Evolutionary conservation across 2,113 vertebrate genomes (phyloP), one percentile per base, ranked within the genome.

Genomic region (Stercorarius parasiticus): DNA sequence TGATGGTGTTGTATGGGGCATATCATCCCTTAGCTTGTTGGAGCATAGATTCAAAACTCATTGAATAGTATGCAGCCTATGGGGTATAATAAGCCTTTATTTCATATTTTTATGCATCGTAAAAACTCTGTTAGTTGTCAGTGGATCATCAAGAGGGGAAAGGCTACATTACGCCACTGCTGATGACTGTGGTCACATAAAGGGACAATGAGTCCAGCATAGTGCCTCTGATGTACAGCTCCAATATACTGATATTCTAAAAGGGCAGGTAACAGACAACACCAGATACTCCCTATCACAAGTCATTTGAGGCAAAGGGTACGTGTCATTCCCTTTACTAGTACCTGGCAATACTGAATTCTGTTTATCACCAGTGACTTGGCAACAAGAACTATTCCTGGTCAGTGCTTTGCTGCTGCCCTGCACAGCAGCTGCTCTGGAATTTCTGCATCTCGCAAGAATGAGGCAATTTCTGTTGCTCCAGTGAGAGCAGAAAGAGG

Each of bases 331-430:
- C 74, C 49, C 61, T 91, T 89, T 81, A 32, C 32, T 78, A 52
- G 38, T 59, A 74, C 78, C 79, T 91, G 84, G 58, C 84, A 91
- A 5, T n/a, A 34, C 36, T 49, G 56, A 71, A 42, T 79, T 89
- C 87, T 89, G 70, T 93, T 96, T 95, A 85, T 87, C 81, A 91
- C 36, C 56, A 69, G 52, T 38, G 65, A 22, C 43, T 91, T 76
- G 93, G 86, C 91, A 89, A 25, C 23, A 69, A 49, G 11, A 22
- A 52, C 30, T 94, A 3, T 56, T 90, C 43, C 29, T 89, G 80
- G 43, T 84, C 43, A 86, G 66, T 53, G 56, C 40, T 89, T 82
- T 91, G 56, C 77, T 91, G 50, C 12, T 92, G 64, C 45, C 65
- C 66, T 74, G 55, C 50, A 50, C n/a, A 92, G 58, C 82, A 78